Evolutionary conservation across 2,888 invertebrate species (phyloP), one percentile per base, ranked within the genome.

Genomic region (Leucozona laternaria): DNA sequence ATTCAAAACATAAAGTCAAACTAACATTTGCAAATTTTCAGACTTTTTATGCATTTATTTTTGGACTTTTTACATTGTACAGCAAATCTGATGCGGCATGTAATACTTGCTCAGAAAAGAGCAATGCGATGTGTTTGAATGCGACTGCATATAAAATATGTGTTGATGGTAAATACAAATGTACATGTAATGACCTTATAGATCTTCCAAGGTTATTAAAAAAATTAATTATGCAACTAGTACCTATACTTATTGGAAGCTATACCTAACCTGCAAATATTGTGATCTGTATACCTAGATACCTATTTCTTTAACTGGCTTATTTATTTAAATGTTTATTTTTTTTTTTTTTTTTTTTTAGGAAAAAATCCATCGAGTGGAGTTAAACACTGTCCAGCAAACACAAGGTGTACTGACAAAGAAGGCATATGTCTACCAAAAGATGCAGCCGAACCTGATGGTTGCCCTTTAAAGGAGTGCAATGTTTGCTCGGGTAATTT

Each of bases 111-210:
- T 62, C 70, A 43, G 4, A 1, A 0, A 3, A 0, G 0, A 55
- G 22, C 1, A 57, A 20, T 28, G 64, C 62, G 1, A 48, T 64
- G 11, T 79, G 79, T 17, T 0, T 28, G 0, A 57, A 28, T 53
- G 4, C 3, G 3, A 0, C 22, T 40, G 37, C 3, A 17, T 62
- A 4, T 72, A 25, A 6, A n/a, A 1, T 10, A 0, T 79, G 79
- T 34, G 7, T 1, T 6, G 58, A 79, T 37, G 79, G 79, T 64
- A 64, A 45, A 11, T 28, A n/a, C n/a, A n/a, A n/a, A n/a, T n/a
- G n/a, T n/a, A n/a, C n/a, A n/a, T n/a, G n/a, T n/a, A n/a, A n/a
- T n/a, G n/a, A n/a, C n/a, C n/a, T n/a, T n/a, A n/a, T n/a, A n/a
- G 31, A n/a, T 25, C 2, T 28, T 11, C 31, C n/a, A 11, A 15